phyloP scores from a whole-genome alignment of 2,888 invertebrate species.

The Argynnis bischoffii region DNA sequence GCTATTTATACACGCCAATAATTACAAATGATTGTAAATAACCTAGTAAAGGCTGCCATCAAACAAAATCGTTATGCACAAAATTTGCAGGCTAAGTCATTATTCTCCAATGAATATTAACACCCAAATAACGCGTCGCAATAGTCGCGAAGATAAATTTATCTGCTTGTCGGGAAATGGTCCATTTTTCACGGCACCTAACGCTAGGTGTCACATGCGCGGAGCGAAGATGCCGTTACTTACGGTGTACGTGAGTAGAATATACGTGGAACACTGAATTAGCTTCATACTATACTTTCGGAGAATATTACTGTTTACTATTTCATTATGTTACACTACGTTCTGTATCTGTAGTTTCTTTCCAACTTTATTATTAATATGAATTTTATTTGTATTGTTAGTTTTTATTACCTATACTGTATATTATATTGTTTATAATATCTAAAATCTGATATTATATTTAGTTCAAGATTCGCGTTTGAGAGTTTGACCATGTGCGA shows the following conservation, averaged over 20 bases:
- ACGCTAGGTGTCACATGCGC: constrained; percentile 74
- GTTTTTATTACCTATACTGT: too few relatives aligned
- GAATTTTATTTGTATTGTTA: background rate
- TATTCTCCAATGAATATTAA: constrained; percentile 77
- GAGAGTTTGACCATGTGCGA: too few relatives aligned
- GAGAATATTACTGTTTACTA: constrained; percentile 45
- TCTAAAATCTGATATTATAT: too few relatives aligned
- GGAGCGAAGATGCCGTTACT: constrained; percentile 76
- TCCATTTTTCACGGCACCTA: constrained; percentile 80
- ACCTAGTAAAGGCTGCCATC: too few relatives aligned
- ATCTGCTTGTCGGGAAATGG: constrained; percentile 70
- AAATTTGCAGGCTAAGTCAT: too few relatives aligned
- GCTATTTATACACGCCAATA: too few relatives aligned
- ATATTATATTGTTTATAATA: too few relatives aligned
- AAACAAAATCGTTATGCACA: too few relatives aligned
- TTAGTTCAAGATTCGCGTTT: too few relatives aligned
- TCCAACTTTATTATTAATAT: background rate
- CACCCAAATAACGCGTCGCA: constrained; percentile 72
- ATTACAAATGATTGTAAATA: too few relatives aligned
- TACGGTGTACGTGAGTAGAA: constrained; percentile 67
- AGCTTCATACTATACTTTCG: constrained; percentile 62
- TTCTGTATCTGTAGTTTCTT: constrained; percentile 32
- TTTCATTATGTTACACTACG: constrained; percentile 40
- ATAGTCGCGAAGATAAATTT: constrained; percentile 78
- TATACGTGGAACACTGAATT: constrained; percentile 61